These are phyloP conservation scores for Temnothorax longispinosus DNA, from an alignment of 1,140 invertebrate species.

Conservation along the genomic window DNA sequence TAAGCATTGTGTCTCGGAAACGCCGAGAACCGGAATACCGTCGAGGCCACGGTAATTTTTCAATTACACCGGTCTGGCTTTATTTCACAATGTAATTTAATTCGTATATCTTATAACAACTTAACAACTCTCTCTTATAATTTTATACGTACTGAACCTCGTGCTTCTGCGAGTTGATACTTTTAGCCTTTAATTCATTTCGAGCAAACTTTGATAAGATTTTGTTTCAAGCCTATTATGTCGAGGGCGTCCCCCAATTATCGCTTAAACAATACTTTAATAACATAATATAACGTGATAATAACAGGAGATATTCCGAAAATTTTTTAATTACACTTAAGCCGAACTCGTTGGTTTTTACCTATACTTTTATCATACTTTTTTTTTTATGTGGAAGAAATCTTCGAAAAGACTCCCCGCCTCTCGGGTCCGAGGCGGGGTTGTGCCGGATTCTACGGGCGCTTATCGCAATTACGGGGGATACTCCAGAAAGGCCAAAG, in stretches of 20 bases:
- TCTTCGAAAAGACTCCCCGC: too few relatives aligned
- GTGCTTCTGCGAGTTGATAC: neutral
- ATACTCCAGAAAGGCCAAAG: too few relatives aligned
- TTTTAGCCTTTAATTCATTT: neutral
- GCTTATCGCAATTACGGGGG: too few relatives aligned
- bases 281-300: neutral
- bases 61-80: neutral
- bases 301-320: neutral
- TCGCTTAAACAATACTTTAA: neutral
- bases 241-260: neutral
- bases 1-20: constrained; percentile 8
- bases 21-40: neutral
- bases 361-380: too few relatives aligned
- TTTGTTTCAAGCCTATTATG: neutral
- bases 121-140: neutral
- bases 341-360: neutral
- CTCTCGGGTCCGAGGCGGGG: too few relatives aligned
- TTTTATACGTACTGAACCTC: neutral
- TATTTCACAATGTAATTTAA: constrained; percentile 18
- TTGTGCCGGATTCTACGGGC: too few relatives aligned
- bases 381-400: too few relatives aligned
- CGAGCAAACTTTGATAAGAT: neutral
- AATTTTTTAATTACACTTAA: neutral
- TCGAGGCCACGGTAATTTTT: neutral
- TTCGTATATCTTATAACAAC: neutral